These are phyloP conservation scores for Halotydeus destructor DNA, from an alignment of 1,140 invertebrate species.

Conservation along the genomic window DNA sequence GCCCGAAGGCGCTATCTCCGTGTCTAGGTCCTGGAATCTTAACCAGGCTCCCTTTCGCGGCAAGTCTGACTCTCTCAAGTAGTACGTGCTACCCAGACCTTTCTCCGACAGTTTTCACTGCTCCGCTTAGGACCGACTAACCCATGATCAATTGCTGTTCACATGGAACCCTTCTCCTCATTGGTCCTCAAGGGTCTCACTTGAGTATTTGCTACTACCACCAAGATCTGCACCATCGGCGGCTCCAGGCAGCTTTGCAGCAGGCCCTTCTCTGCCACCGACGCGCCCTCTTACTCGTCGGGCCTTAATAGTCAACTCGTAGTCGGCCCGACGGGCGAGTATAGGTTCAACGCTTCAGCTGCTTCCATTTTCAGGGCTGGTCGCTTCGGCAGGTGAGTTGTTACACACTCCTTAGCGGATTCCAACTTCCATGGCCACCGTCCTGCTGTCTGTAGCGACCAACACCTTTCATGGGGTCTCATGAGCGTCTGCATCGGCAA, in stretches of 20 bases:
- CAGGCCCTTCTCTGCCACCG: conserved; percentile 42
- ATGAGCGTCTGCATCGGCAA: conserved; percentile 32
- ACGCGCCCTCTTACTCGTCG: conserved; percentile 50
- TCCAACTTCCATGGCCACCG: conserved; percentile 73
- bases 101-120: conserved; percentile 1
- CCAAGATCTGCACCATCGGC: conserved; percentile 23
- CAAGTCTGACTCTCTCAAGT: neutral
- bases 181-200: conserved; percentile 45
- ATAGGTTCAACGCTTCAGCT: conserved; percentile 53
- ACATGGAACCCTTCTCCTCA: conserved; percentile 63
- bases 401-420: conserved; percentile 73
- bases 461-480: conserved; percentile 49
- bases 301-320: conserved; percentile 26
- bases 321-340: conserved; percentile 32
- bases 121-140: conserved; percentile 43
- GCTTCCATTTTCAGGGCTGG: conserved; percentile 78
- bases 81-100: conserved; percentile 1
- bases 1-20: conserved; percentile 18
- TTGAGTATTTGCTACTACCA: conserved; percentile 29
- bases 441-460: conserved; percentile 62
- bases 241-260: conserved; percentile 26
- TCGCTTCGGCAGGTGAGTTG: conserved; percentile 70
- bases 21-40: conserved; percentile 29
- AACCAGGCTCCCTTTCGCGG: conserved; percentile 27
- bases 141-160: conserved; percentile 70